Conservation (phyloP, 1,140 invertebrate genomes). For the Drosophila obscura region DNA sequence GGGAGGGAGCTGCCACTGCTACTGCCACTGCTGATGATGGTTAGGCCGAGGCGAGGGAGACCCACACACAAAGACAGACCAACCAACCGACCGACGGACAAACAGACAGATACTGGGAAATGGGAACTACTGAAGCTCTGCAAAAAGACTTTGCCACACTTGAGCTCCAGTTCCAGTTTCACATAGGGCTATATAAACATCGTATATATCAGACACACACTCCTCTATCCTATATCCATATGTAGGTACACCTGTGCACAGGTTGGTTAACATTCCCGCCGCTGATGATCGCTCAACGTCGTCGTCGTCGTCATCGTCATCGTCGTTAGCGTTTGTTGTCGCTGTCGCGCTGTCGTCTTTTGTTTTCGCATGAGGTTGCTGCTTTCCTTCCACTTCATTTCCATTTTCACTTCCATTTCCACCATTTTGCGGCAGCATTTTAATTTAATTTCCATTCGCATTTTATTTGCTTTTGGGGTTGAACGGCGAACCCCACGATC, state of each 20-base stretch:
- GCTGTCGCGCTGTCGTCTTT: constrained; percentile 39
- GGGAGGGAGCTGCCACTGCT: constrained; percentile 9
- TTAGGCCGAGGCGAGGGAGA: constrained; percentile 1
- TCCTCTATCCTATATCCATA: no score
- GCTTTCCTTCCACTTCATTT: constrained; percentile 21
- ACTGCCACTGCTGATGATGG: no score
- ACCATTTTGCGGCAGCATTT: constrained; percentile 59
- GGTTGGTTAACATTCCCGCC: constrained; percentile 6
- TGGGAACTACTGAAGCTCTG: constrained; percentile 79
- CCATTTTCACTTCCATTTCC: constrained; percentile 59
- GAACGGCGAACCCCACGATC: constrained; percentile 32
- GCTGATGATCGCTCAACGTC: constrained; percentile 66
- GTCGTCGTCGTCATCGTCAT: constrained; percentile 34
- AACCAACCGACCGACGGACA: constrained; percentile 3
- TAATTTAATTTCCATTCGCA: constrained; percentile 74
- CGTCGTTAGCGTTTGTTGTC: constrained; percentile 37
- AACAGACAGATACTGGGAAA: constrained; percentile 31
- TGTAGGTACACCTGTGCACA: constrained; percentile 5
- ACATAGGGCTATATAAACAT: constrained; percentile 11
- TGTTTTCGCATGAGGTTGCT: constrained; percentile 57
- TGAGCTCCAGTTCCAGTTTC: constrained; percentile 27
- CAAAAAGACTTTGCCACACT: constrained; percentile 75
- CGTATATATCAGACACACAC: background rate
- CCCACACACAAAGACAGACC: constrained; percentile 3
- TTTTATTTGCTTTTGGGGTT: constrained; percentile 57